Base-by-base conservation (phyloP, 2,797 vertebrate species). In the Todus mexicanus region DNA sequence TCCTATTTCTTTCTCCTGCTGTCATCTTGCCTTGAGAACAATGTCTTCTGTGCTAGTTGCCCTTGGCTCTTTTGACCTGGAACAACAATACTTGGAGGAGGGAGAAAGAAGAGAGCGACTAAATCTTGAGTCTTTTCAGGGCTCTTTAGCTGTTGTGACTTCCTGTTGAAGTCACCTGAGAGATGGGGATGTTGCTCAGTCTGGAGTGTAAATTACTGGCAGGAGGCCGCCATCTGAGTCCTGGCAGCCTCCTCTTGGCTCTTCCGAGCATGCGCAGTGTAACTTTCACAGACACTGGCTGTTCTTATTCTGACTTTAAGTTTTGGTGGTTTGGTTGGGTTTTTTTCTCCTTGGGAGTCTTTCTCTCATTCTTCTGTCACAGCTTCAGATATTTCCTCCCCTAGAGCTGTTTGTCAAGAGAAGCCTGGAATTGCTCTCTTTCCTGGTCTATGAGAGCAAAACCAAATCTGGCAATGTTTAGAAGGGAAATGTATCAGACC, bases 1-100 rank as follows among this genome's bases (percentile, higher is more conserved):
- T 92, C 78, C 93, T 83, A 26, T 84, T 96, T 95, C 75, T 84
- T 95, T 48, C 77, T 95, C 70, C 85, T 93, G 90, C 92, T 95
- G 93, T 93, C 93, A 84, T 94, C 87, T 92, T 95, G 92, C 94
- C 95, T 95, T 69, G 85, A 90, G 93, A 93, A 40, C 83, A 64
- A 18, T 59, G 38, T 94, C 83, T 89, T 95, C 80, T 93, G 68
- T 75, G 82, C 87, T 42, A 79, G 51, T 88, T 92, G 92, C 91
- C 82, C 93, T 91, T 96, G 89, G 84, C 88, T 91, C 91, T 95
- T 73, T 48, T 96, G 93, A 95, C 95, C 92, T 16, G 1, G 89
- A 96, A 96, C 87, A 92, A 1, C 57, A 94, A 71, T 45, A 69
- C 77, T 82, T 79, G 74, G 38, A 35, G 83, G 53, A 90, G 88